Percentiles rank a stretch among this genome's conserved stretches.
phyloP scores from a whole-genome alignment of 2,797 vertebrate genomes.

The Neoniphon sammara region DNA sequence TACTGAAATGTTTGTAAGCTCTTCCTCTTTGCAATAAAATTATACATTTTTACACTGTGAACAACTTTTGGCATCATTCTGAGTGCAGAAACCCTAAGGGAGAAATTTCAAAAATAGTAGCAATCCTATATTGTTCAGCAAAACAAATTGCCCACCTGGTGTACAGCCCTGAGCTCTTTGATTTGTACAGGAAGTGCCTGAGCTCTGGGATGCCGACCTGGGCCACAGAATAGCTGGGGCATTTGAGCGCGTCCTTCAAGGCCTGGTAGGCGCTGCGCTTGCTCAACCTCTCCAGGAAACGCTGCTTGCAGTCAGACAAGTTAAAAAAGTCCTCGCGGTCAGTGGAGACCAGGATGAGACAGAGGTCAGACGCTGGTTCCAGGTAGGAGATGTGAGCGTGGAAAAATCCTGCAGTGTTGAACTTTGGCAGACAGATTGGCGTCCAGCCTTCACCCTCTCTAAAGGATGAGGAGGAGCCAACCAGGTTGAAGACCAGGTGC shows the following conservation, averaged over 20 bases:
- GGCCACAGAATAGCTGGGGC: slow-evolving; percentile 87
- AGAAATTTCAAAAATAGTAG: neutral
- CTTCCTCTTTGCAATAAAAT: neutral
- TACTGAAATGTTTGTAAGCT: neutral
- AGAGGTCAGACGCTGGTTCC: slow-evolving; percentile 90
- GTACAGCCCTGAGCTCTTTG: slow-evolving; percentile 97
- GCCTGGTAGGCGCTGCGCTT: slow-evolving; percentile 86
- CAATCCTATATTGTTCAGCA: neutral
- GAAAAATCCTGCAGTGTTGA: slow-evolving; percentile 96
- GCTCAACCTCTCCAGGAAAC: slow-evolving; percentile 93
- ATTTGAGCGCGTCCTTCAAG: slow-evolving; percentile 88
- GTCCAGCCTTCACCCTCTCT: slow-evolving; percentile 98
- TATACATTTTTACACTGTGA: neutral
- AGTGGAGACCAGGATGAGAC: slow-evolving; percentile 94
- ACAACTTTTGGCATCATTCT: neutral
- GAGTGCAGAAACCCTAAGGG: neutral
- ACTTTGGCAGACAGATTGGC: slow-evolving; percentile 96
- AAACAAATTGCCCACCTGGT: slow-evolving; percentile 87
- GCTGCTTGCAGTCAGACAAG: slow-evolving; percentile 92
- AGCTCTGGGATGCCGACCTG: slow-evolving; percentile 95
- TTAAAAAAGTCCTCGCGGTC: slow-evolving; percentile 98
- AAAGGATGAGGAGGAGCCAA: slow-evolving; percentile 94
- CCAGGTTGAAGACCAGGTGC: slow-evolving; percentile 96
- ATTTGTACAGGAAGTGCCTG: slow-evolving; percentile 98
- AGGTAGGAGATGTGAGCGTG: slow-evolving; percentile 98